Percentiles rank a stretch among this genome's conserved stretches.
These are phyloP conservation scores for Sebastes goodei DNA, from an alignment of 2,797 vertebrate species.

Conservation along the genomic window DNA sequence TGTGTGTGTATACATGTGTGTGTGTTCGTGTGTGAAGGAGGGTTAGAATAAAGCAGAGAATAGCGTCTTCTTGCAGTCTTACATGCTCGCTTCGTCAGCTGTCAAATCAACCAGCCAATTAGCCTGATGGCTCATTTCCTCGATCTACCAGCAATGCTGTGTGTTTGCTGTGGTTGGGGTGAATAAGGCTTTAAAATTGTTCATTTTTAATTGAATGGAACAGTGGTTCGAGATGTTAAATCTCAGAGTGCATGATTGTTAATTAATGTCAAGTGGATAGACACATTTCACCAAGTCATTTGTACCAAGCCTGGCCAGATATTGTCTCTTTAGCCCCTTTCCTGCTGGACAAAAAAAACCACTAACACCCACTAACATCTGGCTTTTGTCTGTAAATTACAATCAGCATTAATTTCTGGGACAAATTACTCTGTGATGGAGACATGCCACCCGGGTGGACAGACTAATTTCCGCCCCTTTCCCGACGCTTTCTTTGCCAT, in stretches of 20 bases:
- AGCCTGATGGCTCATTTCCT: constrained; percentile 58
- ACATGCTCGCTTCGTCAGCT: constrained; percentile 31
- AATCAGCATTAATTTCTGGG: not conserved
- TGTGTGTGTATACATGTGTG: not conserved
- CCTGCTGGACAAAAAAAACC: not conserved
- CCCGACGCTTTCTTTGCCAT: no score
- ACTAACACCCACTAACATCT: no score
- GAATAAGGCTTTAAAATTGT: constrained; percentile 19
- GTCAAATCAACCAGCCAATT: constrained; percentile 66
- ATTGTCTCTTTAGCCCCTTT: not conserved
- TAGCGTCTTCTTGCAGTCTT: constrained; percentile 27
- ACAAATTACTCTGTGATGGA: not conserved
- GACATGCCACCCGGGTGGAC: no score
- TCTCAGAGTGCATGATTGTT: not conserved
- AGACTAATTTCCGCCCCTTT: no score
- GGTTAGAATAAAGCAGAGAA: constrained; percentile 22
- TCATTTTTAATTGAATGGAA: constrained; percentile 13
- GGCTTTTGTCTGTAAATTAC: not conserved
- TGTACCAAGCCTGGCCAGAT: not conserved
- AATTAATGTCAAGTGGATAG: constrained; percentile 11
- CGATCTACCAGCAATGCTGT: not conserved
- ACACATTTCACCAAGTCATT: not conserved
- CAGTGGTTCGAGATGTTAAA: constrained; percentile 25
- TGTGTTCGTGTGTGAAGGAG: not conserved
- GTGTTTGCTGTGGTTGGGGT: constrained; percentile 11